These are phyloP conservation scores for Drepana falcataria DNA, from an alignment of 2,888 invertebrate species.

Conservation along the genomic window DNA sequence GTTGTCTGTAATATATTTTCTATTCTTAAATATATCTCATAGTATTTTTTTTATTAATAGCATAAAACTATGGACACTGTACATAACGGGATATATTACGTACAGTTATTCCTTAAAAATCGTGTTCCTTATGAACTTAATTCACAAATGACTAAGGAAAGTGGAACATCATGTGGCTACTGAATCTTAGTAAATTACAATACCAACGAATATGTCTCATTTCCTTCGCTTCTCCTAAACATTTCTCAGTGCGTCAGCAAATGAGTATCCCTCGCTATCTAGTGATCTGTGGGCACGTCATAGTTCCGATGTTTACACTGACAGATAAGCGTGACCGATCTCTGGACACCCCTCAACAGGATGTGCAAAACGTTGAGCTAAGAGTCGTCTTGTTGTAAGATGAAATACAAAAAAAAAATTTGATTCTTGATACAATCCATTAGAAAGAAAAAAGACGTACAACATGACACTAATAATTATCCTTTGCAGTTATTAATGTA, in stretches of 20 bases:
- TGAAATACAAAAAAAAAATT: neutral
- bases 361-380: slow-evolving; percentile 20
- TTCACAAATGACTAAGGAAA: no score
- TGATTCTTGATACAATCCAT: neutral
- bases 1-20: no score
- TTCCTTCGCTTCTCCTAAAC: neutral
- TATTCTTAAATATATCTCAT: no score
- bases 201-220: neutral
- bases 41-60: no score
- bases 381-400: slow-evolving; percentile 10
- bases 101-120: no score
- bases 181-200: no score
- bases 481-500: no score
- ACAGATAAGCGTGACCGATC: slow-evolving; percentile 63
- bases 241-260: slow-evolving; percentile 5
- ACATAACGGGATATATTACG: no score
- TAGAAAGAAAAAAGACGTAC: no score
- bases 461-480: no score
- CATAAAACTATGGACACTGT: neutral
- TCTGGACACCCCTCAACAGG: slow-evolving; percentile 41
- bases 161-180: no score
- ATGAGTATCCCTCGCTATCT: slow-evolving; percentile 27
- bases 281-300: slow-evolving; percentile 42
- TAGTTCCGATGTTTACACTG: slow-evolving; percentile 49
- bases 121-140: no score